Conservation (phyloP, 2,888 invertebrate genomes). For the Apantesis nais region DNA sequence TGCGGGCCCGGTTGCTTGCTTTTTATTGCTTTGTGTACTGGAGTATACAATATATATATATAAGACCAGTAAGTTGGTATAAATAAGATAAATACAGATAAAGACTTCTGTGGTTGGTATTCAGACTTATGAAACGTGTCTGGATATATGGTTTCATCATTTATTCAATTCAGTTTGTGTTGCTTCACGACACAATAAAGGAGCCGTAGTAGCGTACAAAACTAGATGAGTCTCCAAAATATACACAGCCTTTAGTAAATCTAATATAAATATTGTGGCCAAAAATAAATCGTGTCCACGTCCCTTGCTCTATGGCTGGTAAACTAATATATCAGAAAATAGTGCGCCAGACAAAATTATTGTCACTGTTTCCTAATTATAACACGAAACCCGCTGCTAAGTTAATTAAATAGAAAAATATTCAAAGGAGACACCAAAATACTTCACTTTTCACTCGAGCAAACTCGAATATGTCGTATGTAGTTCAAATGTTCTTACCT, state of each 20-base stretch:
- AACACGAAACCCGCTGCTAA: constrained; percentile 20
- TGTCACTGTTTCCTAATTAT: constrained; percentile 25
- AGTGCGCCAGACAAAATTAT: constrained; percentile 24
- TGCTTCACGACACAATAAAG: not conserved
- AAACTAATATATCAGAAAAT: constrained; percentile 23
- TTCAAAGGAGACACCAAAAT: constrained; percentile 23
- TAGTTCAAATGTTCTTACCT: constrained; percentile 52
- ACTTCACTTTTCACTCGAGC: constrained; percentile 26
- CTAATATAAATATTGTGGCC: not conserved
- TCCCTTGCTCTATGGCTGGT: constrained; percentile 11
- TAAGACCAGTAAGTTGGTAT: too few species aligned
- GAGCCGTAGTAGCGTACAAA: too few species aligned
- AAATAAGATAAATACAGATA: not conserved
- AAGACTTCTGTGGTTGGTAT: not conserved
- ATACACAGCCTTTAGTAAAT: not conserved
- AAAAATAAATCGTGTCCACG: constrained; percentile 6
- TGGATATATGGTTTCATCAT: not conserved
- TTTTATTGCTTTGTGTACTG: not conserved
- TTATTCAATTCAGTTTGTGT: not conserved
- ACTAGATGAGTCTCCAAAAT: not conserved
- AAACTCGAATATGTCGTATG: constrained; percentile 48
- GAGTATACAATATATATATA: too few species aligned
- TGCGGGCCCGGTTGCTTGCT: too few species aligned
- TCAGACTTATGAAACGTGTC: not conserved
- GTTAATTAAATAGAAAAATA: constrained; percentile 29